Percentiles rank a stretch among this genome's conserved stretches.
Conservation (phyloP, 2,113 vertebrate genomes). For the Eurypyga helias region DNA sequence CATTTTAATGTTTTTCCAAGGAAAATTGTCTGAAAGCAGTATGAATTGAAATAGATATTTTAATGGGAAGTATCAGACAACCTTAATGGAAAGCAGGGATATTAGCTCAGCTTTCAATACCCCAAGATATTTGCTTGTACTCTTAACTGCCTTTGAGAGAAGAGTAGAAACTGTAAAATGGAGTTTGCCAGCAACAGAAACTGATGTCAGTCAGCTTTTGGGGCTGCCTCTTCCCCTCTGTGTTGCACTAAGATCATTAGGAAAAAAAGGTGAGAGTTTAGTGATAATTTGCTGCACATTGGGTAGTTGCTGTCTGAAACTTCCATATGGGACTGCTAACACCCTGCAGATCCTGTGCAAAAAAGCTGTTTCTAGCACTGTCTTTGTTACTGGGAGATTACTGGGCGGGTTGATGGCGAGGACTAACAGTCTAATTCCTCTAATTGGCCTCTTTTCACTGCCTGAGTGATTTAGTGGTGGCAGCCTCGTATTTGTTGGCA, state of each 20-base stretch:
- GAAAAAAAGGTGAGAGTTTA: not conserved
- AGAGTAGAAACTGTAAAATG: not conserved
- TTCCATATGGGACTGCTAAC: conserved; percentile 22
- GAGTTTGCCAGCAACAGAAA: not conserved
- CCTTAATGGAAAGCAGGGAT: conserved; percentile 48
- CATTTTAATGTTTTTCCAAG: conserved; percentile 2
- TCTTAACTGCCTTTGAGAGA: not conserved
- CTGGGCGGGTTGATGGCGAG: not conserved
- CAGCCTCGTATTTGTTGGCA: not conserved
- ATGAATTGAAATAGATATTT: conserved; percentile 55
- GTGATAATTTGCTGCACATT: not conserved
- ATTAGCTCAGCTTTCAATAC: conserved; percentile 33
- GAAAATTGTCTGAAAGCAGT: conserved; percentile 19
- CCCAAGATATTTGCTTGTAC: not conserved
- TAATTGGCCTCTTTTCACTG: conserved; percentile 1
- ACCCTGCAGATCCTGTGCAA: not conserved
- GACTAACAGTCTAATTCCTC: not conserved
- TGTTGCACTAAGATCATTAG: not conserved
- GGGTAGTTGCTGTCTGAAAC: not conserved
- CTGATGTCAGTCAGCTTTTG: not conserved
- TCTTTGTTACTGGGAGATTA: not conserved
- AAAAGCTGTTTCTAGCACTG: not conserved
- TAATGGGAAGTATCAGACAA: conserved; percentile 37
- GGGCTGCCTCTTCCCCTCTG: not conserved
- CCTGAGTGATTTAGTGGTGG: not conserved